Base-by-base conservation (phyloP, 2,888 invertebrate species). In the Entomobrya multifasciata region DNA sequence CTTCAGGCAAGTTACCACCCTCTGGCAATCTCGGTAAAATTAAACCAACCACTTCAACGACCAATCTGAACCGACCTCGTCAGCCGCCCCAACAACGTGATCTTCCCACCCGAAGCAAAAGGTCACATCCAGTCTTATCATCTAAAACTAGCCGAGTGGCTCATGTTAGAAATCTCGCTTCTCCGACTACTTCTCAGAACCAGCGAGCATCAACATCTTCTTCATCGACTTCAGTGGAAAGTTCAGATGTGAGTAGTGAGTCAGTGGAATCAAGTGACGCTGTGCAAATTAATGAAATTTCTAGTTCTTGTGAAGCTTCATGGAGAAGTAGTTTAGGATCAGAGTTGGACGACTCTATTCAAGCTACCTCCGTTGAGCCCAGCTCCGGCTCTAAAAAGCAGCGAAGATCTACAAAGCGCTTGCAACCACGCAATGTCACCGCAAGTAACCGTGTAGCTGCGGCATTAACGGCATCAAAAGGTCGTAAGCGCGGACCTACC, bases 201-300 rank as follows among this genome's bases (percentile, higher is more conserved):
- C 49, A 49, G 13, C 49, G 49, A n/a, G 13, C 13, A 13, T 5
- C n/a, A 15, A 3, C 49, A 4, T 10, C n/a, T 5, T 49, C 49
- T 15, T 49, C 49, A 49, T 13, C 49, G 8, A 49, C 2, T 15
- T 36, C 36, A 30, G 6, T 17, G 17, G 36, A 30, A 6, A 36
- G 8, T 6, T 36, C 8, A 11, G 70, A 44, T 15, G 8, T n/a
- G 65, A 36, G n/a, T 4, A 65, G 65, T 17, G 65, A 65, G 5
- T 11, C 25, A 2, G 44, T 13, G 41, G 47, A 47, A 22, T 11
- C 27, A 36, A 72, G 49, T 20, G 74, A 74, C 15, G 88, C 87
- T 52, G 89, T 90, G 13, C 90, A 90, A 72, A 90, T 90, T n/a
- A 74, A 90, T 86, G 90, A 90, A 85, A 89, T 90, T 27, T 90